These are phyloP conservation scores for Bufo bufo DNA, from an alignment of 2,113 vertebrate genomes.

Conservation along the genomic window DNA sequence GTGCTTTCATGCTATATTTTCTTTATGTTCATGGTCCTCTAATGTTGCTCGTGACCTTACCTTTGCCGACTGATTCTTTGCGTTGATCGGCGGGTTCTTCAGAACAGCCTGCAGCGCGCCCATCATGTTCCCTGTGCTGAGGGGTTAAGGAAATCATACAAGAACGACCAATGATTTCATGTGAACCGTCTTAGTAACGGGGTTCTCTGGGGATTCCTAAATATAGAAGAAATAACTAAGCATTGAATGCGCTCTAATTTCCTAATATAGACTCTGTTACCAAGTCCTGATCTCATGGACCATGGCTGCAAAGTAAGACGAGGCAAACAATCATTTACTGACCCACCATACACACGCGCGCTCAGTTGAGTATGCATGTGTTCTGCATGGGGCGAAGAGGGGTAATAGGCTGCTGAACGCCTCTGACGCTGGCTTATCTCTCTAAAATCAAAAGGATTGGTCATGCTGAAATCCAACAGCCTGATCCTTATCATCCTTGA, in stretches of 20 bases:
- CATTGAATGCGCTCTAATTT: background rate
- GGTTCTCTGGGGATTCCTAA: background rate
- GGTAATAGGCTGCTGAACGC: too few species aligned
- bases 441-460: too few species aligned
- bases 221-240: background rate
- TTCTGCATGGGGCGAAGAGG: too few species aligned
- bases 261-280: background rate
- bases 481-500: too few species aligned
- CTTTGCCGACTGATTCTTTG: constrained; percentile 96
- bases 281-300: background rate
- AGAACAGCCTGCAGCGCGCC: constrained; percentile 93
- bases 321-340: too few species aligned
- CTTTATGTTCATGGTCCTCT: too few species aligned
- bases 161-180: background rate
- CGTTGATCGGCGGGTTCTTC: constrained; percentile 97
- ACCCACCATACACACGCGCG: too few species aligned
- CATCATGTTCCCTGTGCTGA: constrained; percentile 89
- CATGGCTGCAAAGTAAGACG: too few species aligned
- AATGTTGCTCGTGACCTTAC: constrained; percentile 68
- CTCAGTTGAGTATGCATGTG: too few species aligned
- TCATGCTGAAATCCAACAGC: too few species aligned
- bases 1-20: too few species aligned
- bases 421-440: too few species aligned
- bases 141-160: constrained; percentile 75
- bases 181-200: background rate